Percentiles rank a stretch among this genome's conserved stretches.
phyloP scores from a whole-genome alignment of 2,888 invertebrate genomes.

The Drosophila melanocephala region DNA sequence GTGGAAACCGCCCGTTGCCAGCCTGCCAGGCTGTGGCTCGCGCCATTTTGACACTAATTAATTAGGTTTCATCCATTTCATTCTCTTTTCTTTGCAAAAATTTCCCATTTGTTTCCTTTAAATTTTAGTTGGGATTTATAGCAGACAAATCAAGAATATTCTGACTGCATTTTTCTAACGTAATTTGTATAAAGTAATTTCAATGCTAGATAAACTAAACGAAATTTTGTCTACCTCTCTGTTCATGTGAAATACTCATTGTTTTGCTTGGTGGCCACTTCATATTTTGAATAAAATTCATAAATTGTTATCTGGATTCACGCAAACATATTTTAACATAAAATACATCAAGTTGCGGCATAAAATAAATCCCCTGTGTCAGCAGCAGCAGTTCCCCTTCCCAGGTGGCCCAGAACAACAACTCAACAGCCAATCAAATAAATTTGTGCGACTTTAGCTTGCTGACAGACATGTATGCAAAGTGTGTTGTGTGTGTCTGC shows the following conservation, averaged over 20 bases:
- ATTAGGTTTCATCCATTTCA: conserved; percentile 65
- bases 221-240: neutral
- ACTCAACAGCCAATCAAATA: conserved; percentile 62
- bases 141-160: conserved; percentile 44
- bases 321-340: conserved; percentile 49
- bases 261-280: conserved; percentile 48
- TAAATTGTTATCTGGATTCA: conserved; percentile 58
- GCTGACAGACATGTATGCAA: conserved; percentile 19
- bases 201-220: conserved; percentile 13
- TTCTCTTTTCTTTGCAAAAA: conserved; percentile 2
- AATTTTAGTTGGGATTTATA: conserved; percentile 38
- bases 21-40: conserved; percentile 30
- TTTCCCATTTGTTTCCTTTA: conserved; percentile 20
- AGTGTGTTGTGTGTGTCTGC: neutral
- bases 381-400: conserved; percentile 8
- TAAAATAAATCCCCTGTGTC: conserved; percentile 56
- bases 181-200: conserved; percentile 5
- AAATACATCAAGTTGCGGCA: conserved; percentile 63
- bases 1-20: conserved; percentile 1
- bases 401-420: conserved; percentile 25
- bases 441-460: conserved; percentile 32
- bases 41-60: conserved; percentile 77
- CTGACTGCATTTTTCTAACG: conserved; percentile 20
- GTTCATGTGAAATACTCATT: too few species aligned
- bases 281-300: conserved; percentile 38